Conservation (phyloP, 2,888 invertebrate species). For the Thymelicus lineola region DNA sequence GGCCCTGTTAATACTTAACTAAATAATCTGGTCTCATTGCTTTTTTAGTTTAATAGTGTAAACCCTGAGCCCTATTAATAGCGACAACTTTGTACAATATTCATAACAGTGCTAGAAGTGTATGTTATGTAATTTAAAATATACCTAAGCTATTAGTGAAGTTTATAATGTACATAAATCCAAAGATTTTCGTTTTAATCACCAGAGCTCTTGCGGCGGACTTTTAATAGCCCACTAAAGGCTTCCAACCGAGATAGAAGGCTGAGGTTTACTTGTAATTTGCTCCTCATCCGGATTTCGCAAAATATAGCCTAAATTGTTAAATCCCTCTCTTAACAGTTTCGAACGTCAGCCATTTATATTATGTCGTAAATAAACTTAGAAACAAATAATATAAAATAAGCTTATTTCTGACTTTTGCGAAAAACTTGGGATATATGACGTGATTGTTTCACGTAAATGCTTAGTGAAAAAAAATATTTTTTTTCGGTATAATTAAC, state of each 20-base stretch:
- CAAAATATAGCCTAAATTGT: constrained; percentile 52
- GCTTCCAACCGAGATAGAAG: constrained; percentile 58
- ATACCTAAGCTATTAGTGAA: constrained; percentile 52
- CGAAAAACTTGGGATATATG: too few relatives aligned
- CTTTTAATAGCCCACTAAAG: constrained; percentile 73
- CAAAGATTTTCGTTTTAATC: constrained; percentile 65
- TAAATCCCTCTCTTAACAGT: neutral
- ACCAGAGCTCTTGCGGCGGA: constrained; percentile 61
- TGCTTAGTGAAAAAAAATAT: too few relatives aligned
- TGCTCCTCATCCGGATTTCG: constrained; percentile 55
- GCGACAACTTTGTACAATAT: too few relatives aligned
- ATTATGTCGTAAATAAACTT: neutral
- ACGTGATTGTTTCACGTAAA: too few relatives aligned
- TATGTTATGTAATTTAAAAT: constrained; percentile 11
- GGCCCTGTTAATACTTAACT: too few relatives aligned
- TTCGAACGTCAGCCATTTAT: neutral
- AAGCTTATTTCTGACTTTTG: too few relatives aligned
- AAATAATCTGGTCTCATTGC: too few relatives aligned
- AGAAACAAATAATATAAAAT: too few relatives aligned
- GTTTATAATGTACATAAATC: constrained; percentile 60
- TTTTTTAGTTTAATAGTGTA: too few relatives aligned
- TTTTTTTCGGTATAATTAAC: too few relatives aligned
- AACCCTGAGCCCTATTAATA: too few relatives aligned
- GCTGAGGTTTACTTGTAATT: constrained; percentile 65
- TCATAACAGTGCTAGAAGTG: too few relatives aligned